Evolutionary conservation across 1,140 invertebrate genomes (phyloP), one percentile per base, ranked within the genome.

Genomic region (Platyura marginata): DNA sequence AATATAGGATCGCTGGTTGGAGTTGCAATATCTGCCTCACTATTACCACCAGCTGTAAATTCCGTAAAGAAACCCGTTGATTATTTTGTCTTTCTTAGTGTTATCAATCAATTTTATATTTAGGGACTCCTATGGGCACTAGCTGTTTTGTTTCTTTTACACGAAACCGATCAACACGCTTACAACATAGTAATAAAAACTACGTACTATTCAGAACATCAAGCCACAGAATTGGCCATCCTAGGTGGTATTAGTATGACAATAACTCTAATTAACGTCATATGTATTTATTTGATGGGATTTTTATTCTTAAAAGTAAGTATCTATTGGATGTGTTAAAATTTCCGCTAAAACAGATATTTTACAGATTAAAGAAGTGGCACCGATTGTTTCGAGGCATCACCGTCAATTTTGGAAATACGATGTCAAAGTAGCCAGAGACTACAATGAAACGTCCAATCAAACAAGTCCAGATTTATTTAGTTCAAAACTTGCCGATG

Each of bases 1-100:
- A 81, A 85, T 59, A 69, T 76, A 16, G 73, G 76, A 2, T 82
- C 80, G 1, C 55, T 85, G 18, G 80, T 84, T 3, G 81, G 82
- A 32, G 82, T 85, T 6, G 81, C 81, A 2, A 85, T 86, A 47
- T 84, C 81, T 2, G 79, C 79, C 0, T 84, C 81, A 1, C 56
- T 86, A 8, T 59, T 85, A 13, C 82, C 82, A 6, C 81, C 82
- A 2, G 76, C 78, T 39, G 80, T 85, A 1, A 86, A 86, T 61
- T 70, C 75, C 13, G 75, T 76, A 55, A 62, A 59, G 62, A 29
- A 46, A 45, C 8, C 5, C 34, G 15, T 9, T 40, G 22, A 35
- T 25, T 44, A 29, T n/a, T 34, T 43, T 20, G 21, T 33, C 34
- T 15, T 4, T 44, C 6, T 29, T 8, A 16, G 21, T 15, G 16